Evolutionary conservation across 2,888 invertebrate species (phyloP).

Genomic region (Patella depressa): DNA sequence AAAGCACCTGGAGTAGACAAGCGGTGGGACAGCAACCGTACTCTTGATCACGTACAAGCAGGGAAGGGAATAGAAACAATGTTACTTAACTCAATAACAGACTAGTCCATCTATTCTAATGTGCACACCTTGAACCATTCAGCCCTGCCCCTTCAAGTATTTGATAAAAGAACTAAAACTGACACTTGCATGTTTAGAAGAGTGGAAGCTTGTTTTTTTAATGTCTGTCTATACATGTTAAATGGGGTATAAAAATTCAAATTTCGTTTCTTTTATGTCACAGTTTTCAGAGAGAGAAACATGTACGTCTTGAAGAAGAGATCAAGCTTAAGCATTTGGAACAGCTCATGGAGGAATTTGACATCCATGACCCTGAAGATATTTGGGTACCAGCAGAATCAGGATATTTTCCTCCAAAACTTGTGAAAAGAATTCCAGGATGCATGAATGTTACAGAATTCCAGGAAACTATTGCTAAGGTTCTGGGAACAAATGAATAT

Average conservation of each 20-base stretch:
- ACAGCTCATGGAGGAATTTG: constrained; percentile 64
- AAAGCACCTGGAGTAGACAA: too few species aligned
- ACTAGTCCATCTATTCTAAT: too few species aligned
- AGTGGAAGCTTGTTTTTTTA: not conserved
- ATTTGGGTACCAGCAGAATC: constrained; percentile 54
- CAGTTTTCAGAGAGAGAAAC: constrained; percentile 62
- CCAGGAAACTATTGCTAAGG: constrained; percentile 63
- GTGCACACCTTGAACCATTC: too few species aligned
- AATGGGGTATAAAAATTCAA: too few species aligned
- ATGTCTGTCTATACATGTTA: not conserved
- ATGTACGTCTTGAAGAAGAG: constrained; percentile 66
- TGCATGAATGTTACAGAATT: constrained; percentile 67
- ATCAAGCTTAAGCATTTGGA: constrained; percentile 68
- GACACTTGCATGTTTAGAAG: too few species aligned
- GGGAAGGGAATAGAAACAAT: too few species aligned
- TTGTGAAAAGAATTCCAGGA: constrained; percentile 60
- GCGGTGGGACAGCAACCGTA: too few species aligned
- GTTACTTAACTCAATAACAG: too few species aligned
- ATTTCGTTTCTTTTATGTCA: constrained; percentile 17
- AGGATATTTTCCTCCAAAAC: constrained; percentile 57
- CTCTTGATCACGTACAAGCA: too few species aligned
- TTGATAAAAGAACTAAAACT: too few species aligned
- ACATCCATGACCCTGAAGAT: constrained; percentile 57
- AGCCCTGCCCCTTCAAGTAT: too few species aligned
- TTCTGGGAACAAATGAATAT: constrained; percentile 64